Conservation (phyloP, 2,113 vertebrate species). For the Limnothrissa miodon region DNA sequence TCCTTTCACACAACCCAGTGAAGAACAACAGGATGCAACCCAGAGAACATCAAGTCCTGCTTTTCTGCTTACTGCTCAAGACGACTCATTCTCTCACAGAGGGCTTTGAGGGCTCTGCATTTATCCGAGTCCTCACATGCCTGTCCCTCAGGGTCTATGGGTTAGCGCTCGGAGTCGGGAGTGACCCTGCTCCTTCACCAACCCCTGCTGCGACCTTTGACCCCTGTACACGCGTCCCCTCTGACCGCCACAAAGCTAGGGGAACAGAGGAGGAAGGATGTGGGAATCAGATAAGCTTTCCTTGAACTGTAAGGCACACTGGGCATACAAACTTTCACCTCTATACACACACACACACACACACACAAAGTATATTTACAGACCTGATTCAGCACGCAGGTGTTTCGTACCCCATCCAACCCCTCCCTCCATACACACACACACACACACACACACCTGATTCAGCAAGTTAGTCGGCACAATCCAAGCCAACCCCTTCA, state of each 20-base stretch:
- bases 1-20: neutral
- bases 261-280: neutral
- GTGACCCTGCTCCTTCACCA: slow-evolving; percentile 57
- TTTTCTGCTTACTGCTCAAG: neutral
- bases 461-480: neutral
- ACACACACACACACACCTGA: neutral
- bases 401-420: neutral
- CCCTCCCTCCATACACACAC: neutral
- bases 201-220: slow-evolving; percentile 59
- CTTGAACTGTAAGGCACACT: neutral
- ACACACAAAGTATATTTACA: slow-evolving; percentile 50
- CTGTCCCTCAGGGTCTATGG: neutral
- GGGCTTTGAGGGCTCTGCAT: neutral
- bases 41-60: neutral
- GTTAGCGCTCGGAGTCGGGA: neutral
- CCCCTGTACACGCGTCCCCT: slow-evolving; percentile 25
- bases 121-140: neutral
- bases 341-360: neutral
- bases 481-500: neutral
- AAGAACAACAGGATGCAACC: neutral
- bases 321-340: neutral
- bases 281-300: neutral
- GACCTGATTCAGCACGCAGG: slow-evolving; percentile 33
- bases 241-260: neutral
- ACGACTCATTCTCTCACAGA: neutral